phyloP scores from a whole-genome alignment of 2,888 invertebrate species.

The Sesamia inferens region DNA sequence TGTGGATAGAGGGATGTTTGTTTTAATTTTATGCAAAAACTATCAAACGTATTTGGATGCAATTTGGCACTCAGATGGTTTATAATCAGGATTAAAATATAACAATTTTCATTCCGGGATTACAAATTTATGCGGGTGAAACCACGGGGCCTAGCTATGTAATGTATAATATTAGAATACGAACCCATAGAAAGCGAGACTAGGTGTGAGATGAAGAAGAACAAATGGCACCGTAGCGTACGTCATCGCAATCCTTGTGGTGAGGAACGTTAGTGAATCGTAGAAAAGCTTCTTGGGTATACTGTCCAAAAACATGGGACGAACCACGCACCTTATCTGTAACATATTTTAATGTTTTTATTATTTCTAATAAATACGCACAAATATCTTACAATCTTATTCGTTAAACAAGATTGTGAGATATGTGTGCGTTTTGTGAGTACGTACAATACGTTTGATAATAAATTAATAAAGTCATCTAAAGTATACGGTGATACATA shows the following conservation, averaged over 20 bases:
- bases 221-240: slow-evolving; percentile 98
- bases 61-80: too few relatives aligned
- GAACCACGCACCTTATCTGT: slow-evolving; percentile 94
- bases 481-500: background rate
- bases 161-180: slow-evolving; percentile 68
- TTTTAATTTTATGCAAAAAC: too few relatives aligned
- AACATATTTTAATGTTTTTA: slow-evolving; percentile 34
- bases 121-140: too few relatives aligned
- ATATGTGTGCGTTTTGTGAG: background rate
- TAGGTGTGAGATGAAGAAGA: slow-evolving; percentile 95
- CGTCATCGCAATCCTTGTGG: slow-evolving; percentile 95
- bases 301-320: slow-evolving; percentile 94
- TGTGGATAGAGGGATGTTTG: too few relatives aligned
- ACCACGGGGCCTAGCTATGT: too few relatives aligned
- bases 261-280: slow-evolving; percentile 94
- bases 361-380: background rate
- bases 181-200: slow-evolving; percentile 94
- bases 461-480: background rate
- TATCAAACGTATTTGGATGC: too few relatives aligned
- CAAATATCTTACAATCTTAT: too few relatives aligned
- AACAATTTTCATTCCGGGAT: too few relatives aligned
- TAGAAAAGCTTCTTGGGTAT: slow-evolving; percentile 93
- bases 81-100: too few relatives aligned
- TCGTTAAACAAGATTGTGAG: background rate
- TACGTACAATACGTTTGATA: too few relatives aligned